Conservation (phyloP, 2,888 invertebrate species). For the Melieria omissa region DNA sequence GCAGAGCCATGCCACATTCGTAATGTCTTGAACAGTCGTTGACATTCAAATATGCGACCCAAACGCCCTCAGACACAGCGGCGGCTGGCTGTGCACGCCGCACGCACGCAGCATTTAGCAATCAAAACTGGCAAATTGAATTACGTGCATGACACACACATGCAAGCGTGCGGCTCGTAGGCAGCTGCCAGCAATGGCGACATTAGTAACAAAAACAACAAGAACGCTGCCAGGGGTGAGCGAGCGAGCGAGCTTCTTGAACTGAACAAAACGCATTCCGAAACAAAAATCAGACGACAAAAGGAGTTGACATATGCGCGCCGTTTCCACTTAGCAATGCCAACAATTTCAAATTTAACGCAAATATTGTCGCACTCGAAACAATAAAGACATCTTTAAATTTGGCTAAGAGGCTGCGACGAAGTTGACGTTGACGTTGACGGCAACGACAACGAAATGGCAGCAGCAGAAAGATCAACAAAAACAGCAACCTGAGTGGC, state of each 20-base stretch:
- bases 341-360: too few species aligned
- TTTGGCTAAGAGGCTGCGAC: too few species aligned
- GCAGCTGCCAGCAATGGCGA: not conserved
- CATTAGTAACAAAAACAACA: too few species aligned
- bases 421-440: too few species aligned
- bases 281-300: not conserved
- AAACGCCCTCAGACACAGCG: not conserved
- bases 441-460: too few species aligned
- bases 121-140: slow-evolving; percentile 26
- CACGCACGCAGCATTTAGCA: not conserved
- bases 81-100: not conserved
- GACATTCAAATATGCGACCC: not conserved
- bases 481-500: too few species aligned
- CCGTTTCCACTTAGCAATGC: not conserved
- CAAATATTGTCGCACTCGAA: too few species aligned
- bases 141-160: slow-evolving; percentile 28
- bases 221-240: too few species aligned
- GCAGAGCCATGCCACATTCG: not conserved
- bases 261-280: not conserved
- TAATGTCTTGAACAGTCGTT: slow-evolving; percentile 3
- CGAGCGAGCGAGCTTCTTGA: not conserved
- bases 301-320: slow-evolving; percentile 5
- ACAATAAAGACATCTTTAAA: too few species aligned
- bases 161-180: not conserved
- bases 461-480: too few species aligned